These are phyloP conservation scores for Loriculus beryllinus DNA, from an alignment of 2,797 vertebrate genomes.

Conservation along the genomic window DNA sequence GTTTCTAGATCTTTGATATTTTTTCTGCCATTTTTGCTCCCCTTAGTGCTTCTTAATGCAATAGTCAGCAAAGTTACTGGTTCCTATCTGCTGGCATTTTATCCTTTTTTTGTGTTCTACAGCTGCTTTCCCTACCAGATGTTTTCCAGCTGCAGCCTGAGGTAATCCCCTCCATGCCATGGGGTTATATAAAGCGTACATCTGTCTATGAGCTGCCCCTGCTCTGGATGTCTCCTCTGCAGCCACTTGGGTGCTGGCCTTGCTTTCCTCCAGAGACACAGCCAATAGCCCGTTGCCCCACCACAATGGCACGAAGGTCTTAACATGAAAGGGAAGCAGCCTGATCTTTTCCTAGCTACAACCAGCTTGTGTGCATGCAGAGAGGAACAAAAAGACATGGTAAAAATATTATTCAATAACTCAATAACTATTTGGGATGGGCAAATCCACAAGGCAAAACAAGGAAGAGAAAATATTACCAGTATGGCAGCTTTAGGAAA, in stretches of 20 bases:
- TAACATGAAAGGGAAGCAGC: not conserved
- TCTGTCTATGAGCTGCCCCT: not conserved
- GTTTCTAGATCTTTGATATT: not conserved
- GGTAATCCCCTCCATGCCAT: not conserved
- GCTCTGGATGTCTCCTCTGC: not conserved
- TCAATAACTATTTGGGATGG: not conserved
- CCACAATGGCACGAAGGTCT: not conserved
- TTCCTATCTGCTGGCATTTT: not conserved
- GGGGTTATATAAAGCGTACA: not conserved
- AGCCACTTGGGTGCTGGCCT: rapidly evolving
- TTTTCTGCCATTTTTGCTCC: not conserved
- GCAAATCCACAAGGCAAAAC: not conserved
- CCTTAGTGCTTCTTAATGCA: not conserved
- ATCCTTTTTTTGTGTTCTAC: not conserved
- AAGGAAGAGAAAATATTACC: not conserved
- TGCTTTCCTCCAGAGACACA: not conserved
- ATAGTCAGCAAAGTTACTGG: rapidly evolving
- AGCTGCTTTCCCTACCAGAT: not conserved
- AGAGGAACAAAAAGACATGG: not conserved
- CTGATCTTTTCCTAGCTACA: not conserved
- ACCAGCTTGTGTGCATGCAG: not conserved
- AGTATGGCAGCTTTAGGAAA: not conserved
- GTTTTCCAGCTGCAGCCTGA: not conserved
- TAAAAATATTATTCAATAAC: not conserved
- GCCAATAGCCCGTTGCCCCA: not conserved